These are phyloP conservation scores for Ormyrus nitidulus DNA, from an alignment of 2,888 invertebrate genomes.

Conservation along the genomic window DNA sequence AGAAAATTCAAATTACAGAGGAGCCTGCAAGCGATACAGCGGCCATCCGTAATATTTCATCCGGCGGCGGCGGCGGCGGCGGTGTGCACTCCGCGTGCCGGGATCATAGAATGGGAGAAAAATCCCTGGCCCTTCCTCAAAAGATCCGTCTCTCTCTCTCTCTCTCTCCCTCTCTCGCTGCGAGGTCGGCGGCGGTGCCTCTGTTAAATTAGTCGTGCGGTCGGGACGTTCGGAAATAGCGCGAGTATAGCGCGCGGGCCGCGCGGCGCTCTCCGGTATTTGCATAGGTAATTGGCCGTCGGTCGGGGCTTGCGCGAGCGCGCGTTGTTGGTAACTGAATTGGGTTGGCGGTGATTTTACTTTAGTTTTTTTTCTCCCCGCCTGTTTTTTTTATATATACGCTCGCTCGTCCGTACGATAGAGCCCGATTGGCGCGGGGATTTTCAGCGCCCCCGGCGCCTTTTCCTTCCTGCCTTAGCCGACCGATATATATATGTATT, in stretches of 20 bases:
- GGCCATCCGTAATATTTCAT: no score
- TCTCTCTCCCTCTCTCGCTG: background rate
- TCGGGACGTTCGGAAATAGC: constrained; percentile 39
- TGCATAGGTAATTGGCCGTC: constrained; percentile 68
- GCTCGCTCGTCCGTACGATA: background rate
- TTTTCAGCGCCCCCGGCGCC: background rate
- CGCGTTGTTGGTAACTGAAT: constrained; percentile 64
- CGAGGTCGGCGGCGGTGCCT: background rate
- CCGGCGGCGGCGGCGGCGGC: no score
- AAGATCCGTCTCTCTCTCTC: background rate
- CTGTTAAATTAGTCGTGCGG: constrained; percentile 49
- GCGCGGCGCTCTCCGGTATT: constrained; percentile 56
- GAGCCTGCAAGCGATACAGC: no score
- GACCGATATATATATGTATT: constrained; percentile 1
- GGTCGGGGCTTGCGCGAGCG: constrained; percentile 51
- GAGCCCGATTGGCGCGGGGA: background rate
- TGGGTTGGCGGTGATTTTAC: constrained; percentile 64
- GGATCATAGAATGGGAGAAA: background rate
- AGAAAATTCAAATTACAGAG: no score
- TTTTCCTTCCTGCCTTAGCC: background rate
- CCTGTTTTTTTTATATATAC: background rate
- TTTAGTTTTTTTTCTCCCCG: constrained; percentile 28
- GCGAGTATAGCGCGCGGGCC: constrained; percentile 5
- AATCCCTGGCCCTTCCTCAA: background rate
- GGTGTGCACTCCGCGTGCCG: background rate